Evolutionary conservation across 2,113 vertebrate species (phyloP), one percentile per base, ranked within the genome.

Genomic region (Prietella phreatophila): DNA sequence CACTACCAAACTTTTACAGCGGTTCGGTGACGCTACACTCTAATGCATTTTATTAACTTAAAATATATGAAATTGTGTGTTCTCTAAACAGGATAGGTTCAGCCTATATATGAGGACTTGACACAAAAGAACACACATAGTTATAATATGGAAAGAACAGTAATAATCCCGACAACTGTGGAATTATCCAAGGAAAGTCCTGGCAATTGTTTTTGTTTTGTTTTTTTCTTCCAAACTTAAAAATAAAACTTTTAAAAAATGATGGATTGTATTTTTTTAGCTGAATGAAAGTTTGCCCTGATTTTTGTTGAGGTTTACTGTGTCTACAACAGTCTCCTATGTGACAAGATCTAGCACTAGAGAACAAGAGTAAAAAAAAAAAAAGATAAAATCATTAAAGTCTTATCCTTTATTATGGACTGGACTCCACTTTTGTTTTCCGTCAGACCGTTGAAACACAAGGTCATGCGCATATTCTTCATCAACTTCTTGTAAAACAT

Each of bases 1-100:
- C 27, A 55, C 91, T 19, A 90, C 67, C 86, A 91, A 92, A 92
- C 87, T 91, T 36, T 87, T 92, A 76, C 88, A 89, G 78, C 88
- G 75, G 22, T 85, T 91, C 63, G 84, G 89, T 61, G 83, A 90
- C 78, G 10, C 56, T 20, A 20, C 75, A 25, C 47, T 61, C 0
- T 78, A 76, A 85, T 22, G 56, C 30, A 33, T 14, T 20, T 33
- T 14, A 19, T 39, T 73, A 20, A 73, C 19, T 73, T 73, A 39
- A 30, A 76, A 76, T 47, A 27, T 25, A 53, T 7, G 4, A 33
- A 17, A 22, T 1, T 13, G 17, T 76, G 11, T 30, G 11, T 73
- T 36, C 6, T 73, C 1, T 20, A 47, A 76, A 25, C 39, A 27
- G 14, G 11, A 76, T 13, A 14, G 3, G 1, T 53, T 27, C 53